Percentiles rank a stretch among this genome's conserved stretches.
These are phyloP conservation scores for Lethenteron camtschaticum DNA, from an alignment of 2,113 vertebrate genomes.

Conservation along the genomic window DNA sequence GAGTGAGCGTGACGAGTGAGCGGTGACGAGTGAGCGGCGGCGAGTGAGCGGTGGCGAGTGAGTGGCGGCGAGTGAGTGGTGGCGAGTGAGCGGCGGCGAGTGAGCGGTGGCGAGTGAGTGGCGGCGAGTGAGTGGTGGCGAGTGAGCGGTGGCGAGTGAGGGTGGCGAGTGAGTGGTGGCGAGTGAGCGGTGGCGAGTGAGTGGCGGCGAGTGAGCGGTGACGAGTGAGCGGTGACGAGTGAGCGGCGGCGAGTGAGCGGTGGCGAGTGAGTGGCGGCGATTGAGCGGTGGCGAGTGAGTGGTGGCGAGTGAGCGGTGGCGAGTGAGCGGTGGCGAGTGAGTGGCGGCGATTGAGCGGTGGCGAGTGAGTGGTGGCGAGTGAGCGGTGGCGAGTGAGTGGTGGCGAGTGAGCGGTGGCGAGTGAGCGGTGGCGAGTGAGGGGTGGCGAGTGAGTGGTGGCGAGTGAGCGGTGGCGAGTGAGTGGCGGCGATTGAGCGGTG, in stretches of 20 bases:
- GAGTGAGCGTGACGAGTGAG: no score
- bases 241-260: no score
- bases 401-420: conserved; percentile 16
- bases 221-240: no score
- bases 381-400: conserved; percentile 29
- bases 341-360: no score
- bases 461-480: conserved; percentile 14
- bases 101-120: no score
- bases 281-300: conserved; percentile 36
- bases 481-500: conserved; percentile 30
- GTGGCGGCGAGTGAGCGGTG: background rate
- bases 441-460: no score
- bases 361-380: no score
- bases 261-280: conserved; percentile 21
- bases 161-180: conserved; percentile 37
- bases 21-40: no score
- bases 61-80: conserved; percentile 36
- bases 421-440: background rate
- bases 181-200: conserved; percentile 8
- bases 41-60: conserved; percentile 7
- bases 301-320: conserved; percentile 7
- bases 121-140: no score
- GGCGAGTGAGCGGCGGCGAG: conserved; percentile 6
- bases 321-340: background rate
- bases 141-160: no score